Percentiles rank a stretch among this genome's conserved stretches.
phyloP scores from a whole-genome alignment of 2,797 vertebrate species.

The Peromyscus attwateri region DNA sequence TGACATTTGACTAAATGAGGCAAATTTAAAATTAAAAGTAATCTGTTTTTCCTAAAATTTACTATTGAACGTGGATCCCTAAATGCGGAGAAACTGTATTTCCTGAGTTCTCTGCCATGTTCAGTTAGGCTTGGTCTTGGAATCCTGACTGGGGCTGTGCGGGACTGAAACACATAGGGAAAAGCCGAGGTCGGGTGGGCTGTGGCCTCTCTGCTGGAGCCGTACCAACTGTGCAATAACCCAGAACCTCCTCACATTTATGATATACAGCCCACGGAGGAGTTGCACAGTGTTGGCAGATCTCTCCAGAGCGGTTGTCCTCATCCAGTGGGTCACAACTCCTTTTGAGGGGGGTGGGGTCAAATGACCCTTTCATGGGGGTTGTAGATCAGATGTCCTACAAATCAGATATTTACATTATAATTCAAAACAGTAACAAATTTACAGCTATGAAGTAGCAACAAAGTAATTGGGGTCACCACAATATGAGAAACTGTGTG shows the following conservation, averaged over 20 bases:
- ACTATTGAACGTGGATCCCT: constrained; percentile 67
- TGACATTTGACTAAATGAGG: constrained; percentile 82
- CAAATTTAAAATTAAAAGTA: constrained; percentile 77
- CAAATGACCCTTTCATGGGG: not conserved
- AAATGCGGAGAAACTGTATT: constrained; percentile 64
- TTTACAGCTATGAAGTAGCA: not conserved
- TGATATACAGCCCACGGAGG: too few species aligned
- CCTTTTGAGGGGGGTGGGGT: not conserved
- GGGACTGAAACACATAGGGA: not conserved
- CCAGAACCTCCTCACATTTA: not conserved
- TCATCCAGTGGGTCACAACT: not conserved
- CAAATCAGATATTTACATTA: not conserved
- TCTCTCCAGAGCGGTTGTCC: not conserved
- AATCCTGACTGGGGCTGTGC: too few species aligned
- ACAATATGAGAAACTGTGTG: not conserved
- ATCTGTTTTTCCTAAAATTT: constrained; percentile 72
- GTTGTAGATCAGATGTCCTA: not conserved
- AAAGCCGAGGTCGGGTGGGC: too few species aligned
- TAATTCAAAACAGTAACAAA: not conserved
- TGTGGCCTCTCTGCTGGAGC: not conserved
- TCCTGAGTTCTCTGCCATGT: not conserved
- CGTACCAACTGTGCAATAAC: not conserved
- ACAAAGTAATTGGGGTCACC: not conserved
- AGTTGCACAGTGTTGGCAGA: too few species aligned
- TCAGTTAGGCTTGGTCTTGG: not conserved